These are phyloP conservation scores for Pelosia muscerda DNA, from an alignment of 2,888 invertebrate genomes.

Conservation along the genomic window DNA sequence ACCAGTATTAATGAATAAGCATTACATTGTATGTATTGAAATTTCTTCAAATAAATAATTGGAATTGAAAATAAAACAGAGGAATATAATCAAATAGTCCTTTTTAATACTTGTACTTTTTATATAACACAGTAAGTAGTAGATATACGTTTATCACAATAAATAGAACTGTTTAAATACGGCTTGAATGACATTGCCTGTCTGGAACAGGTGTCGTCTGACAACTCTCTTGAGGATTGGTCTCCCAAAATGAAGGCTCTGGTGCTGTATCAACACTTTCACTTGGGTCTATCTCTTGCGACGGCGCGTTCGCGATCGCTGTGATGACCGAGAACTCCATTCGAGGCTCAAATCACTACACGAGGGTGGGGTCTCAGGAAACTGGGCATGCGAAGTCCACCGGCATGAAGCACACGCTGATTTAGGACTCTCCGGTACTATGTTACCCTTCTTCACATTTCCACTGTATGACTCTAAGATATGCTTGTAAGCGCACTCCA, in stretches of 20 bases:
- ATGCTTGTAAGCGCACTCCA: slow-evolving; percentile 84
- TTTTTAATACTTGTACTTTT: slow-evolving; percentile 24
- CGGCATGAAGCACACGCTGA: slow-evolving; percentile 77
- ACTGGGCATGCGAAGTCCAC: slow-evolving; percentile 83
- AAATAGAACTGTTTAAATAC: slow-evolving; percentile 18
- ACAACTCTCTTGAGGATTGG: slow-evolving; percentile 39
- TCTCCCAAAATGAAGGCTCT: slow-evolving; percentile 53
- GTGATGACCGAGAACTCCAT: slow-evolving; percentile 79
- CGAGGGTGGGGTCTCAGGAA: slow-evolving; percentile 80
- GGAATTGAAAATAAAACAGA: slow-evolving; percentile 5
- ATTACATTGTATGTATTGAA: background rate
- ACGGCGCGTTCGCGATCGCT: slow-evolving; percentile 70
- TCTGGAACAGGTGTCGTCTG: slow-evolving; percentile 30
- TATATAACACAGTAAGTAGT: slow-evolving; percentile 27
- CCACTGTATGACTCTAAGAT: slow-evolving; percentile 79
- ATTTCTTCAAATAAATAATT: background rate
- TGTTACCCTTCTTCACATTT: slow-evolving; percentile 60
- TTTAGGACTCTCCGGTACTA: slow-evolving; percentile 67
- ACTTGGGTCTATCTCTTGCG: slow-evolving; percentile 72
- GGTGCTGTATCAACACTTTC: slow-evolving; percentile 48
- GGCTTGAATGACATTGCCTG: slow-evolving; percentile 17
- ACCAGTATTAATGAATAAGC: background rate
- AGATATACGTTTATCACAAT: slow-evolving; percentile 38
- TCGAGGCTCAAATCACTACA: slow-evolving; percentile 80
- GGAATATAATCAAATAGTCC: slow-evolving; percentile 12